Base-by-base conservation (phyloP, 2,113 vertebrate genomes). In the Podiceps cristatus region DNA sequence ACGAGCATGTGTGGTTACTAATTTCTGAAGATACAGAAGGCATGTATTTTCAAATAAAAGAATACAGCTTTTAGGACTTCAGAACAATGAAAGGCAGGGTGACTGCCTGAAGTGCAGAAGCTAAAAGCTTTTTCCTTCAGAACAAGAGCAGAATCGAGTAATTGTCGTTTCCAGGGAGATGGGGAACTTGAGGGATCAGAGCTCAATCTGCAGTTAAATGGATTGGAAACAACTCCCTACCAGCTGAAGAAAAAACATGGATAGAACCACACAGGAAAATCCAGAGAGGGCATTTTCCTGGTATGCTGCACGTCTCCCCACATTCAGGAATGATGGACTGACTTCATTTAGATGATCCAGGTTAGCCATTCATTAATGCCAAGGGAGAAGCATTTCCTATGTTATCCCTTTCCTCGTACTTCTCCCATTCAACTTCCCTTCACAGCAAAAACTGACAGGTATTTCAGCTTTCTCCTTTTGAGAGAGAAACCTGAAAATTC, bases 151-250 rank as follows among this genome's bases (percentile, higher is more conserved):
- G 90, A 97, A 95, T 96, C 69, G 53, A 97, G 97, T 98, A 98
- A 97, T 95, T 96, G 90, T 96, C 67, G 98, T 98, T 98, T 98
- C 97, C 97, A 98, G 95, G 97, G 98, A 98, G 96, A 98, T 97
- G 69, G 92, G 68, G 94, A 98, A 98, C 95, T 96, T 97, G 90
- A 98, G 94, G 95, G 96, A 98, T 98, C 94, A 97, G 96, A 98
- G 97, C 97, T 98, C 97, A 98, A 98, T 98, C 97, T 98, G 96
- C 96, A 98, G 98, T 97, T 98, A 98, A 98, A 98, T 98, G 97
- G 98, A 96, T 96, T 98, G 97, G 98, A 98, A 98, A 98, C 83
- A 98, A 97, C 95, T 94, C 92, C 80, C 92, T 96, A 94, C 52
- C 90, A 97, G 95, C 91, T 86, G 76, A 88, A 97, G 91, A 95